These are phyloP conservation scores for Drosophila persimilis DNA, from an alignment of 1,140 invertebrate genomes.

Conservation along the genomic window DNA sequence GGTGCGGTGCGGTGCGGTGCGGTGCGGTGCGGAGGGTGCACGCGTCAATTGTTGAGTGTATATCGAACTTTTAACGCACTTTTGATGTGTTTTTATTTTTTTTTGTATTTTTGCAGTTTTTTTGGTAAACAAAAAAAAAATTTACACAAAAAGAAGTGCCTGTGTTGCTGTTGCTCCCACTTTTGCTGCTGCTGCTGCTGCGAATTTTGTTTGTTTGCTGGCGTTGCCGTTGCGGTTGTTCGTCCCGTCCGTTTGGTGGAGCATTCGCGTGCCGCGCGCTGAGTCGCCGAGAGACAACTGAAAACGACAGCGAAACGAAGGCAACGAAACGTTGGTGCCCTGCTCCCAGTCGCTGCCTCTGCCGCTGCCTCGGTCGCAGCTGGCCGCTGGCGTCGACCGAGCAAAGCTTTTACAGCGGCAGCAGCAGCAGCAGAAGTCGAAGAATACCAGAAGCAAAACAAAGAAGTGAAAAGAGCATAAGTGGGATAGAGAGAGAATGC, in stretches of 20 bases:
- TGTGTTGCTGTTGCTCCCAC: slow-evolving; percentile 31
- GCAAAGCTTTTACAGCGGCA: slow-evolving; percentile 65
- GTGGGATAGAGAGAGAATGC: slow-evolving; percentile 4
- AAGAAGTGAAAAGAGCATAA: slow-evolving; percentile 71
- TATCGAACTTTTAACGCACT: slow-evolving; percentile 58
- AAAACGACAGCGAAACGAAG: slow-evolving; percentile 71
- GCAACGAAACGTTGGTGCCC: slow-evolving; percentile 56
- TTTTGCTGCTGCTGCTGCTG: slow-evolving; percentile 34
- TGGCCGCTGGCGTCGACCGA: slow-evolving; percentile 11
- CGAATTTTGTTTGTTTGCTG: slow-evolving; percentile 21
- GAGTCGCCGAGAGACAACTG: slow-evolving; percentile 77
- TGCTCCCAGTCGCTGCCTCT: slow-evolving; percentile 24
- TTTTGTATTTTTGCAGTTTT: slow-evolving; percentile 9
- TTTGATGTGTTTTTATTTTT: slow-evolving; percentile 2
- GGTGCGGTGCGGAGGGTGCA: slow-evolving; percentile 13
- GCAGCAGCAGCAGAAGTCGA: slow-evolving; percentile 37
- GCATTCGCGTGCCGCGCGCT: slow-evolving; percentile 72
- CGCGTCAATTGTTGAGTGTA: slow-evolving; percentile 42
- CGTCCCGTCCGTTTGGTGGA: slow-evolving; percentile 29
- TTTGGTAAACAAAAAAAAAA: slow-evolving; percentile 37
- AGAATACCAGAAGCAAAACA: slow-evolving; percentile 79
- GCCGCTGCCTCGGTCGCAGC: slow-evolving; percentile 25
- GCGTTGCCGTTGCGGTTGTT: slow-evolving; percentile 30
- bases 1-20: slow-evolving; percentile 3
- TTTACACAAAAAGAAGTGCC: slow-evolving; percentile 54